Evolutionary conservation across 37 sponge, comb jelly and placozoan species (phyloP), one percentile per base, ranked within the genome.

Genomic region (Bolinopsis microptera): DNA sequence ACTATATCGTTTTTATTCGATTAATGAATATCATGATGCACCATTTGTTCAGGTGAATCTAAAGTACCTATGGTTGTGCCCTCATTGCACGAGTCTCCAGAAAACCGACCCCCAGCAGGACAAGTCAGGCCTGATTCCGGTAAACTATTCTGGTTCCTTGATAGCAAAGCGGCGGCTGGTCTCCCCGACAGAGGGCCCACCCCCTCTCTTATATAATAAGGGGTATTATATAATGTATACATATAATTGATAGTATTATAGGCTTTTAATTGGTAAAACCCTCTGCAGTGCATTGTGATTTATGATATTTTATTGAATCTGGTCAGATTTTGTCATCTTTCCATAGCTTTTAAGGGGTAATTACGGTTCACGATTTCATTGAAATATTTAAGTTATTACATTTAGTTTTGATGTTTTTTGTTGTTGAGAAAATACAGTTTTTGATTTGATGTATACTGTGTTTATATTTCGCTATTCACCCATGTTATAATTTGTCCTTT

Each of bases 111-210:
- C 0, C 99, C 99, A n/a, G 95, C 96, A 48, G 99, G 96, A 0
- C 88, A 93, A 18, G 99, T 96, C 13, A 94, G 70, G 70, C 95
- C 96, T 1, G 95, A 72, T 32, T 31, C 76, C 88, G 98, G 98
- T 24, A 94, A 95, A 82, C 94, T 96, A 40, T 94, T 94, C 93
- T 98, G 98, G 98, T 95, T 94, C 82, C 90, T 98, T 83, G 97
- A 98, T 69, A 88, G 80, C 0, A 95, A 70, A 13, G 95, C 98
- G 34, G 95, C 98, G 30, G 90, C 90, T 0, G 37, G 37, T 8
- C 82, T 80, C 22, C 22, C 82, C 9, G 75, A 72, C 18, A 48
- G 61, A 48, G 5, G 9, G 9, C 9, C 5, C 13, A 48, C 61
- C 13, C 61, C 61, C 13, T 48, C 61, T n/a, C n/a, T n/a, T 22